Base-by-base conservation (phyloP, 2,888 invertebrate species). In the Caenorhabditis sp. region DNA sequence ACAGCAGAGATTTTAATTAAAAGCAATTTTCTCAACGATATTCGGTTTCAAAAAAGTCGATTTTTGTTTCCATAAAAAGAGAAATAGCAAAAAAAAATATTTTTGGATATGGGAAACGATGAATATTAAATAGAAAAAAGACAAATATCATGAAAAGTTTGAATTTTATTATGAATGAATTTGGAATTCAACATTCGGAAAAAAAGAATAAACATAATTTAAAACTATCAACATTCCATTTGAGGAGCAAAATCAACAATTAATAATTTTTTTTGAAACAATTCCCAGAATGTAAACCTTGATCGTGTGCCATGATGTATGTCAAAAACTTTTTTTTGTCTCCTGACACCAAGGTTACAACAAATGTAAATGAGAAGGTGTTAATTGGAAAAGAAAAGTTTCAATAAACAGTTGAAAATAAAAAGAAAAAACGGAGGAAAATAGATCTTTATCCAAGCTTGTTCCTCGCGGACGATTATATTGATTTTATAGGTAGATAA, bases 1-100 rank as follows among this genome's bases (percentile, higher is more conserved):
- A 59, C 58, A 63, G 59, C 62, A 36, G 43, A n/a, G n/a, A 59
- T 53, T 62, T 62, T 62, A 59, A 49, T 52, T 50, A 66, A 62
- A 65, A 62, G 54, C 65, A 63, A 36, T 38, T 70, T 70, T 70
- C 70, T 66, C 70, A 70, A 70, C 62, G 65, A 70, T 70, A 70
- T 70, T 70, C 59, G 66, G 52, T 70, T 70, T 70, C 70, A 70
- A 65, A 53, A n/a, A 56, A 62, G 62, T 64, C n/a, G 4, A n/a
- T 52, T 52, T 52, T 52, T 23, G 1, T 52, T 52, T 52, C 23
- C 23, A 50, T 8, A 36, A 43, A 43, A 17, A 10, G 43, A 17
- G 43, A 14, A 17, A 17, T 43, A 17, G 5, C 3, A 17, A 43
- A 43, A 43, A 43, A 43, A 43, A 17, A 14, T 43, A 43, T 43